Evolutionary conservation across 2,797 vertebrate genomes (phyloP), one percentile per base, ranked within the genome.

Genomic region (Tragopan temminckii): DNA sequence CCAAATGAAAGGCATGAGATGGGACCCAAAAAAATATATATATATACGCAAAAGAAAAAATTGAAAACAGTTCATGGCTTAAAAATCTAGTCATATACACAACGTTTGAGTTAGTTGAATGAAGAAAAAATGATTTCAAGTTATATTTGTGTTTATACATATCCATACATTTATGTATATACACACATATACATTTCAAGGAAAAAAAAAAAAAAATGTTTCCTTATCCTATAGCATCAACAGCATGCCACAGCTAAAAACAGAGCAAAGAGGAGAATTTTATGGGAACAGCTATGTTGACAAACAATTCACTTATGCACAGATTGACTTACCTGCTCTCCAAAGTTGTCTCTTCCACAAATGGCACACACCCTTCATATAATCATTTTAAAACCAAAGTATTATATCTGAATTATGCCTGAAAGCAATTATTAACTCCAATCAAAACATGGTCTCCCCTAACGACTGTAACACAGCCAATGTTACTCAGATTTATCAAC

Each of bases 161-260:
- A 78, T 78, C 92, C 67, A 45, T 79, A 86, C 89, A 89, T 78
- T 94, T 94, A 97, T 96, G 98, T 97, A 98, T 96, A 95, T 67
- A 95, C 92, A 97, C 85, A 70, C 52, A 52, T 92, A 96, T 38
- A 79, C 93, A 92, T 70, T 95, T 94, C 94, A 97, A 95, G 89
- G 72, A 85, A 85, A 94, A 92, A 76, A 76, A 88, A 80, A 68
- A 93, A 91, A 78, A 84, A 16, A 93, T 97, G 98, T 98, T 98
- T 98, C 98, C 97, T 98, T 98, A 98, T 98, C 98, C 98, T 96
- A 95, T 94, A 97, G 97, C 97, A 98, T 95, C 88, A 94, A 96
- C 90, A 97, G 90, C 95, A 96, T 98, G 97, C 97, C 97, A 98
- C 98, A 98, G 98, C 98, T 98, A 98, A 98, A 98, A 98, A 98